These are phyloP conservation scores for Catostomus latipinnis DNA, from an alignment of 2,797 vertebrate species.

Conservation along the genomic window DNA sequence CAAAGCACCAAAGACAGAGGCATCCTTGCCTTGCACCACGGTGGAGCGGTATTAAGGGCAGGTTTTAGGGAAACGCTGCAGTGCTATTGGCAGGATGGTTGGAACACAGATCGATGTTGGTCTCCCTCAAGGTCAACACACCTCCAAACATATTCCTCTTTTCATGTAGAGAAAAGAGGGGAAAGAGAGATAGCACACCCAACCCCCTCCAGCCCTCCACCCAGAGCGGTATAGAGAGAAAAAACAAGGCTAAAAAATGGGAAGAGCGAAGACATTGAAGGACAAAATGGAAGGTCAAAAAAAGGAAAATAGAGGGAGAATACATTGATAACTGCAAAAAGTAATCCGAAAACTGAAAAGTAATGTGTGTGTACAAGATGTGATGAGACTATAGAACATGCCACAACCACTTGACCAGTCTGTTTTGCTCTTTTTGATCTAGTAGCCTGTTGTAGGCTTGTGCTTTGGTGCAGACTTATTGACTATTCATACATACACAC, in stretches of 20 bases:
- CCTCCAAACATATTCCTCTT: not conserved
- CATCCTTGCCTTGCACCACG: too few relatives aligned
- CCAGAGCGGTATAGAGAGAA: not conserved
- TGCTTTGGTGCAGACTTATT: slow-evolving; percentile 37
- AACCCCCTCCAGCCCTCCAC: slow-evolving; percentile 19
- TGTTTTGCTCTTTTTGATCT: slow-evolving; percentile 21
- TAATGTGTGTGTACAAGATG: not conserved
- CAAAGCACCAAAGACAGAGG: too few relatives aligned
- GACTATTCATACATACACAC: slow-evolving; percentile 50
- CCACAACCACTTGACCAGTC: not conserved
- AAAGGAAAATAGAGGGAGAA: slow-evolving; percentile 29
- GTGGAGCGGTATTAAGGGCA: too few relatives aligned
- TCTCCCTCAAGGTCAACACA: not conserved
- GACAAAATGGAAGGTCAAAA: slow-evolving; percentile 40
- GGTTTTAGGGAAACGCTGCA: not conserved
- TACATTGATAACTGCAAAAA: not conserved
- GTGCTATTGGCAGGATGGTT: not conserved
- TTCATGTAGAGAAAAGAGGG: slow-evolving; percentile 3
- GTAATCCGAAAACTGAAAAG: not conserved
- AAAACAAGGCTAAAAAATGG: slow-evolving; percentile 17
- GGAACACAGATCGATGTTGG: too few relatives aligned
- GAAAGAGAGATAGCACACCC: slow-evolving; percentile 1
- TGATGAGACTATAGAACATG: not conserved
- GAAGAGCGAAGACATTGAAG: slow-evolving; percentile 5
- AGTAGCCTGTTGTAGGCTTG: slow-evolving; percentile 13